Evolutionary conservation across 2,888 invertebrate genomes (phyloP), one percentile per base, ranked within the genome.

Genomic region (Agriopis marginaria): DNA sequence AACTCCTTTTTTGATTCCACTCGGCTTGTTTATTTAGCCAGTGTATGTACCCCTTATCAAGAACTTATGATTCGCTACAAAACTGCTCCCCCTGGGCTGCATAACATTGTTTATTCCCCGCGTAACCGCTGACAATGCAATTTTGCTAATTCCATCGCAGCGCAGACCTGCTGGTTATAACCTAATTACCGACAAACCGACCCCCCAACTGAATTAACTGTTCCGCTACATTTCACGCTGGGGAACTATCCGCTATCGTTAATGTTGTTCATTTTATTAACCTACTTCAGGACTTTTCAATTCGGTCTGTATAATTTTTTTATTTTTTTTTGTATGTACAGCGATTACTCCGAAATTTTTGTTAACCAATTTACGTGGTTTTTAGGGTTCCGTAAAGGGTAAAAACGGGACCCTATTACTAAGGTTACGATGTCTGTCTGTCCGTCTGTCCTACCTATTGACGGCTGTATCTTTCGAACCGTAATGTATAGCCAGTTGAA

Each of bases 121-220:
- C 73, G 73, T 74, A 70, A 75, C 73, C 71, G 85, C 83, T 84
- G 87, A 88, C 89, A 92, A 92, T 92, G 90, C 90, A 92, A 91
- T 92, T 92, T 90, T 85, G 89, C 86, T 92, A 91, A 92, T 92
- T 91, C 83, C 81, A 88, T 91, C 81, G 84, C 78, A 75, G 72
- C 74, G 76, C 71, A 71, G 71, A 75, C 73, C 66, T 68, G 70
- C 69, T 67, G 84, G 86, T 87, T 88, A 87, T 92, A 93, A 93
- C 89, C 90, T 89, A 88, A 92, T 93, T 93, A 91, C 84, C 79
- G 86, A 87, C 89, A 89, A 90, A 88, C 89, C 86, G 85, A 83
- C 83, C 83, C 79, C 84, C 83, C 80, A 84, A 83, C 82, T 80
- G 83, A 87, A 88, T 89, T 87, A 87, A 82, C 84, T 82, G 84